phyloP scores from a whole-genome alignment of 1,140 invertebrate genomes.

The Saxidomus purpurata region DNA sequence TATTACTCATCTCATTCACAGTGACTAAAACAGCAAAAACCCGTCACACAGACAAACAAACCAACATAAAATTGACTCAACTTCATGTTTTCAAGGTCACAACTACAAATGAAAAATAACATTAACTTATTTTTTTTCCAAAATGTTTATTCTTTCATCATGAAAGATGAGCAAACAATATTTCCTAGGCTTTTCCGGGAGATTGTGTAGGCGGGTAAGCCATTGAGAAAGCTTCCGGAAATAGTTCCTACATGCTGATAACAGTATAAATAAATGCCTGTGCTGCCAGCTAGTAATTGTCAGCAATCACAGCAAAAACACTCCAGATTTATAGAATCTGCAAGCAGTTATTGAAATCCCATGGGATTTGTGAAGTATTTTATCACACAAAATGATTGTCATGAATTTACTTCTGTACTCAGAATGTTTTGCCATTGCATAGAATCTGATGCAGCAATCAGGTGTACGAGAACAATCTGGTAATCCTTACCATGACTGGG shows the following conservation, averaged over 20 bases:
- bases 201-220: not conserved
- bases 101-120: too few relatives aligned
- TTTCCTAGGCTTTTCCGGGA: not conserved
- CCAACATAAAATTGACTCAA: too few relatives aligned
- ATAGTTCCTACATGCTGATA: not conserved
- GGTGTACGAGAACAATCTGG: too few relatives aligned
- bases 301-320: not conserved
- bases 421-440: too few relatives aligned
- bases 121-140: too few relatives aligned
- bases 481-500: too few relatives aligned
- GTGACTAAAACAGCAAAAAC: too few relatives aligned
- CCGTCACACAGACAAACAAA: too few relatives aligned
- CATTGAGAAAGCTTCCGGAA: constrained; percentile 13
- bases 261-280: constrained; percentile 5
- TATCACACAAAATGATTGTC: constrained; percentile 9
- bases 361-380: not conserved
- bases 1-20: too few relatives aligned
- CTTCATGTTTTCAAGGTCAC: too few relatives aligned
- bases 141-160: not conserved
- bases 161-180: not conserved
- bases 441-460: too few relatives aligned
- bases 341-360: constrained; percentile 22
- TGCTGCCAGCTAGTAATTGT: not conserved
- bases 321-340: constrained; percentile 2
- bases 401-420: not conserved